Conservation (phyloP, 2,113 vertebrate species). For the Siphamia tubifer region DNA sequence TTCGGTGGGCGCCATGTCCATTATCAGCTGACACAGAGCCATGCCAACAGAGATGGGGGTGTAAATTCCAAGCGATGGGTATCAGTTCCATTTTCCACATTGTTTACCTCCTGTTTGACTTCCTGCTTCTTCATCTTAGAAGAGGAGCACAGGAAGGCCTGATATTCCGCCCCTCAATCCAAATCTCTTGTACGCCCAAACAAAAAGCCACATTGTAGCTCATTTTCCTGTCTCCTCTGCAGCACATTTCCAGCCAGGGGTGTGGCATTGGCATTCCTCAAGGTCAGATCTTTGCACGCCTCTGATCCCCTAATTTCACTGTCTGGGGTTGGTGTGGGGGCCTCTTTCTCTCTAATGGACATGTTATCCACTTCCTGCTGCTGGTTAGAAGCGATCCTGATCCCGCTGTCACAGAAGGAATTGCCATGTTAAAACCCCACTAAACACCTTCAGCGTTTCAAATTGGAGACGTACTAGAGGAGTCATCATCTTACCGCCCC, state of each 20-base stretch:
- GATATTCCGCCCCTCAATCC: conserved; percentile 72
- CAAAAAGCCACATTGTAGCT: conserved; percentile 81
- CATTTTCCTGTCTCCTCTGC: conserved; percentile 77
- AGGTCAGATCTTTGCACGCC: conserved; percentile 56
- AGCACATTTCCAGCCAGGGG: conserved; percentile 35
- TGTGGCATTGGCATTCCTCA: conserved; percentile 54
- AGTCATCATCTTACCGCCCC: conserved; percentile 26
- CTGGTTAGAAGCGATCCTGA: conserved; percentile 15
- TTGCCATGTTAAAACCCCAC: conserved; percentile 27
- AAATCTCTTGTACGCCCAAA: conserved; percentile 69
- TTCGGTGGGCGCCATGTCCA: conserved; percentile 47
- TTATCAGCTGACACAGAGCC: conserved; percentile 71
- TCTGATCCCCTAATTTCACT: conserved; percentile 60
- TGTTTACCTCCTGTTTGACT: conserved; percentile 79
- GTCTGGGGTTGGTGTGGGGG: conserved; percentile 6
- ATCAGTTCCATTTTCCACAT: conserved; percentile 72
- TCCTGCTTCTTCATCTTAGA: conserved; percentile 83
- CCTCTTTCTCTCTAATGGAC: conserved; percentile 43
- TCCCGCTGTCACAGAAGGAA: conserved; percentile 30
- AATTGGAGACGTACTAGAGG: conserved; percentile 11
- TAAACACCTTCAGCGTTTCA: conserved; percentile 41
- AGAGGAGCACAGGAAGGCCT: conserved; percentile 77
- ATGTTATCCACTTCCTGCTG: conserved; percentile 72
- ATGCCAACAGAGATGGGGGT: conserved; percentile 74
- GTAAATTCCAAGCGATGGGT: conserved; percentile 50